Evolutionary conservation across 2,888 invertebrate genomes (phyloP).

Genomic region (Tricholauxania praeusta): DNA sequence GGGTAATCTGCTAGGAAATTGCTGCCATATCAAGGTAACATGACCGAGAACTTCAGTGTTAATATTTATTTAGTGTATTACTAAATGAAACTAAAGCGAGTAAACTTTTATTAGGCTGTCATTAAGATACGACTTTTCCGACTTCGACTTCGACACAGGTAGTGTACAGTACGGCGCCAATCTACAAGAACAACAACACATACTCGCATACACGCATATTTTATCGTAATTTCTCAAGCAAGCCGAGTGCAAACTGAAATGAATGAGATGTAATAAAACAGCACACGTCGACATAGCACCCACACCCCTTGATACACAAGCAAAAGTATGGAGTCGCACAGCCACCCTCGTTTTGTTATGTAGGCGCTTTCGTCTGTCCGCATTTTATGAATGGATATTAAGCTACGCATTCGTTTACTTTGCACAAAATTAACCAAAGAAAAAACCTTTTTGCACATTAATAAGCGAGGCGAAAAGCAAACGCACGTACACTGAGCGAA

Average conservation of each 20-base stretch:
- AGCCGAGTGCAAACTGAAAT: neutral
- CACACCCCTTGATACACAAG: neutral
- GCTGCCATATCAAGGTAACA: too few relatives aligned
- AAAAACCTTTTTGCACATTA: constrained; percentile 22
- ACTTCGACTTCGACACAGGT: too few relatives aligned
- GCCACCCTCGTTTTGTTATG: neutral
- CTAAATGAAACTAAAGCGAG: constrained; percentile 3
- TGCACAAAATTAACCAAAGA: constrained; percentile 17
- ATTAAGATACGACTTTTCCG: too few relatives aligned
- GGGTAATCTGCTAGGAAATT: too few relatives aligned
- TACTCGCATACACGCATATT: too few relatives aligned
- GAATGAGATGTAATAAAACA: constrained; percentile 7
- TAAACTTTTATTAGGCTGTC: constrained; percentile 8
- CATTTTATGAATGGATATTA: neutral
- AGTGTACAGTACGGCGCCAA: too few relatives aligned
- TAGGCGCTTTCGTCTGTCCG: neutral
- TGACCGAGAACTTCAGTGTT: neutral
- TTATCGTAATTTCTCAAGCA: too few relatives aligned
- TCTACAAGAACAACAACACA: too few relatives aligned
- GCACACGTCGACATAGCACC: neutral
- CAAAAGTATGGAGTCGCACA: too few relatives aligned
- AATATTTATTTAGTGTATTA: constrained; percentile 9
- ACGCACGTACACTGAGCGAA: neutral
- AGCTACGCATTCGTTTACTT: constrained; percentile 1
- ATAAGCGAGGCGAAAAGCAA: neutral